Base-by-base conservation (phyloP, 2,888 invertebrate genomes). In the Crematogaster levior region DNA sequence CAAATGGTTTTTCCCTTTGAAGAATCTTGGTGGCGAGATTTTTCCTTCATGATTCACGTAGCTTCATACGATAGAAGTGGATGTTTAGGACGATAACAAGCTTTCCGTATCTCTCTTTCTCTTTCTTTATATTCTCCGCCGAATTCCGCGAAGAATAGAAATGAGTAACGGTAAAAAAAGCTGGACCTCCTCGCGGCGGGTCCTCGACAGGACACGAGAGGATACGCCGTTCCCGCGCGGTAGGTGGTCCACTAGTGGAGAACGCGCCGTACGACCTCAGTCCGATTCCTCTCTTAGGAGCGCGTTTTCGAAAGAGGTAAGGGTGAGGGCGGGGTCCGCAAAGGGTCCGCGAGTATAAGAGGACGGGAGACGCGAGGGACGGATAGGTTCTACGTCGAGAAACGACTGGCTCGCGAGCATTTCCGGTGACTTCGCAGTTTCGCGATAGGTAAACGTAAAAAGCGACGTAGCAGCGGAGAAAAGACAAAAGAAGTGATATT, bases 401-500 rank as follows among this genome's bases (percentile, higher is more conserved):
- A 65, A 12, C 18, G n/a, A 12, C 30, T 18, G 24, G 46, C 53
- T 65, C 75, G 53, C 30, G 68, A 56, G 68, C 51, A 37, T 80
- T 74, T 80, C 80, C 80, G 80, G 60, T 80, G 80, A 80, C 37
- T 80, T 2, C 21, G 53, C 77, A 61, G 53, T 63, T 63, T 81
- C n/a, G 74, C 81, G 61, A 43, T 48, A 65, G 46, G 40, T 18
- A 30, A 9, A 30, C 21, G 48, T 30, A 60, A 53, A 77, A 40
- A 48, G 48, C 70, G 63, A 77, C 63, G 61, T 66, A 84, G 40
- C 56, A 37, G 68, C 70, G 77, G 43, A n/a, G 63, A 61, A 74
- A 74, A 85, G 87, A 86, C 72, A 84, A 85, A 85, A 82, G 77
- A 68, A 46, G 77, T 24, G 77, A 77, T 68, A 77, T 77, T 68